Conservation (phyloP, 2,113 vertebrate genomes). For the Rhinichthys klamathensis region DNA sequence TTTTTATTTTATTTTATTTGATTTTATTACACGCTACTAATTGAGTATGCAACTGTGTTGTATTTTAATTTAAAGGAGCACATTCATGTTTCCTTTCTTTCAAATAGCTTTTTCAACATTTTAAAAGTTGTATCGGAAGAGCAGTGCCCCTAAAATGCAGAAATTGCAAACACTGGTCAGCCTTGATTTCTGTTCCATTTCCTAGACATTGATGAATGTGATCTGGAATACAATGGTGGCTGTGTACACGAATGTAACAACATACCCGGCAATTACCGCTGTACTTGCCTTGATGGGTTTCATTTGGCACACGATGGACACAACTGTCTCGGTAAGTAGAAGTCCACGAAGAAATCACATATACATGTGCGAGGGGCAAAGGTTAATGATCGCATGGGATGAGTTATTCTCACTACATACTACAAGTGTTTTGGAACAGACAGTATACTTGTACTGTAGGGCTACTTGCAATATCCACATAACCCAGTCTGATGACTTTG, state of each 20-base stretch:
- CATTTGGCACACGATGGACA: constrained; percentile 94
- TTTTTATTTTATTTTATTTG: too few relatives aligned
- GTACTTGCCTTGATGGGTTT: constrained; percentile 95
- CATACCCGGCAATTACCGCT: constrained; percentile 97
- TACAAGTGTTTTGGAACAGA: neutral
- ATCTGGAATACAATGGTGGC: constrained; percentile 90
- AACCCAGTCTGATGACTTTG: neutral
- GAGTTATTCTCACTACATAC: neutral
- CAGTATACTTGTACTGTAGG: neutral
- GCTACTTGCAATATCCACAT: neutral
- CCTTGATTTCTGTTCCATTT: constrained; percentile 69
- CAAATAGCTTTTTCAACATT: neutral
- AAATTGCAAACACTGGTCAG: constrained; percentile 60
- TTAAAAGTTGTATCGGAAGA: neutral
- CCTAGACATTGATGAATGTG: constrained; percentile 94
- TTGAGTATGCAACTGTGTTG: too few relatives aligned
- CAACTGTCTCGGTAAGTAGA: constrained; percentile 93
- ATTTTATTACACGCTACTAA: too few relatives aligned
- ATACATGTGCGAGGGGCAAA: neutral
- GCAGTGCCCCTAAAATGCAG: neutral
- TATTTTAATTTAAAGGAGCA: neutral
- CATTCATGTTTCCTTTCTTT: neutral
- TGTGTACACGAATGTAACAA: constrained; percentile 98
- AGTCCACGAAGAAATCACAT: neutral
- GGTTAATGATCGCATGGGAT: neutral